A percentile compares a stretch with the other conserved stretches of the same genome.
Evolutionary conservation across 92 coral and sea anemone species (phyloP).

Genomic region (Palythoa heliodiscus): DNA sequence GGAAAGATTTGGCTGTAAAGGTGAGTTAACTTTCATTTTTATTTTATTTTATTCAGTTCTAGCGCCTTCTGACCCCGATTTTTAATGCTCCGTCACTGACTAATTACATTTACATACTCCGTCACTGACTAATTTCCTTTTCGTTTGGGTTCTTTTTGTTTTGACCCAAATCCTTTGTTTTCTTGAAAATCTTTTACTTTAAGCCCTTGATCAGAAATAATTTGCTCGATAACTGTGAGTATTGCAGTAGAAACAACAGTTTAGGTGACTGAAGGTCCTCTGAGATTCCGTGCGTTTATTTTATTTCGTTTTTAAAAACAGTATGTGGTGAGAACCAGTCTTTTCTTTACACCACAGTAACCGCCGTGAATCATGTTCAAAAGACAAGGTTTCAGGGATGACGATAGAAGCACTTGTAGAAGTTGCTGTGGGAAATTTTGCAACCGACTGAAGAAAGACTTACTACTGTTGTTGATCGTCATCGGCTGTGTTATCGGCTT

Average conservation of each 20-base stretch:
- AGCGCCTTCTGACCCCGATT: neutral
- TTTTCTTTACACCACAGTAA: conserved; percentile 6
- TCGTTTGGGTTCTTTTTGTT: no score
- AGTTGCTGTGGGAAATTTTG: conserved; percentile 59
- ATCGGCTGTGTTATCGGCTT: conserved; percentile 86
- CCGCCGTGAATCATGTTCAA: neutral
- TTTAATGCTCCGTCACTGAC: neutral
- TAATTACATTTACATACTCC: neutral
- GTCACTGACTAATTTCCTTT: neutral
- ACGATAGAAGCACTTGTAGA: conserved; percentile 32
- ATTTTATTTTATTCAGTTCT: neutral
- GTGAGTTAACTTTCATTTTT: neutral
- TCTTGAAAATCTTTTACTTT: no score
- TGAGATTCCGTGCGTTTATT: no score
- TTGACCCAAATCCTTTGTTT: no score
- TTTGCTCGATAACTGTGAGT: no score
- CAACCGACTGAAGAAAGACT: conserved; percentile 68
- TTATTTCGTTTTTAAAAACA: no score
- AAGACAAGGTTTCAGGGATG: conserved; percentile 1
- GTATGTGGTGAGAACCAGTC: neutral
- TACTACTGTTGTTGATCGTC: conserved; percentile 73
- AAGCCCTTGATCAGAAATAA: no score
- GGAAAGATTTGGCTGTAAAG: neutral
- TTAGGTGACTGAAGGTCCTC: no score
- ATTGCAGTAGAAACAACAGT: no score